These are phyloP conservation scores for Reticulitermes lucifugus DNA, from an alignment of 2,888 invertebrate species.

Conservation along the genomic window DNA sequence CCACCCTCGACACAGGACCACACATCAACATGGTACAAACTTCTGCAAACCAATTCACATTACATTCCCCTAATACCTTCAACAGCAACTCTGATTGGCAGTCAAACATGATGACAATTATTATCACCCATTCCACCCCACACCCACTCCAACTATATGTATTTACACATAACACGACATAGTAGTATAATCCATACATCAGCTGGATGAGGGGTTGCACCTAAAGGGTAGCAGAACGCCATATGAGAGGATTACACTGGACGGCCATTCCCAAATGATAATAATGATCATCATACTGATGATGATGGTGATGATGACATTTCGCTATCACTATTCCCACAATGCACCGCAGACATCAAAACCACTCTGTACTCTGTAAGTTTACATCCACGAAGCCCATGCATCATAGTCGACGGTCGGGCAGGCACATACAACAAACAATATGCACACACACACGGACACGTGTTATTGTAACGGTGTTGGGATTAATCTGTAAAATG, in stretches of 20 bases:
- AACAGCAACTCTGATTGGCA: slow-evolving; percentile 53
- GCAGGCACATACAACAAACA: slow-evolving; percentile 44
- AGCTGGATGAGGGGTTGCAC: slow-evolving; percentile 41
- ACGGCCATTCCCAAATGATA: slow-evolving; percentile 52
- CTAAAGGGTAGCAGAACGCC: slow-evolving; percentile 26
- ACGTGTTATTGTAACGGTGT: slow-evolving; percentile 51
- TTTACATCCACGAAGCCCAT: slow-evolving; percentile 43
- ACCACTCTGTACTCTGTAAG: slow-evolving; percentile 39
- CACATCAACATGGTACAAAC: slow-evolving; percentile 39
- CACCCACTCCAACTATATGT: slow-evolving; percentile 46
- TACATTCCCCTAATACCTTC: slow-evolving; percentile 44
- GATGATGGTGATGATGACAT: slow-evolving; percentile 53
- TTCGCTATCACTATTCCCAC: slow-evolving; percentile 53
- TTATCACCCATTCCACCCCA: slow-evolving; percentile 48
- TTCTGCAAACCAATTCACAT: slow-evolving; percentile 42
- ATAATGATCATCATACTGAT: slow-evolving; percentile 48
- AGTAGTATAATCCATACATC: slow-evolving; percentile 51
- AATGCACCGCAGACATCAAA: slow-evolving; percentile 52
- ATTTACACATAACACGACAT: slow-evolving; percentile 51
- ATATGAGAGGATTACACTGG: slow-evolving; percentile 48
- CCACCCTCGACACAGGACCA: slow-evolving; percentile 29
- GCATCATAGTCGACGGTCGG: slow-evolving; percentile 41
- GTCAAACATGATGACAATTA: slow-evolving; percentile 54
- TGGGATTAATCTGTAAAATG: slow-evolving; percentile 54
- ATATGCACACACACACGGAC: slow-evolving; percentile 41